phyloP scores from a whole-genome alignment of 2,888 invertebrate genomes.

The Epinotia ramella region DNA sequence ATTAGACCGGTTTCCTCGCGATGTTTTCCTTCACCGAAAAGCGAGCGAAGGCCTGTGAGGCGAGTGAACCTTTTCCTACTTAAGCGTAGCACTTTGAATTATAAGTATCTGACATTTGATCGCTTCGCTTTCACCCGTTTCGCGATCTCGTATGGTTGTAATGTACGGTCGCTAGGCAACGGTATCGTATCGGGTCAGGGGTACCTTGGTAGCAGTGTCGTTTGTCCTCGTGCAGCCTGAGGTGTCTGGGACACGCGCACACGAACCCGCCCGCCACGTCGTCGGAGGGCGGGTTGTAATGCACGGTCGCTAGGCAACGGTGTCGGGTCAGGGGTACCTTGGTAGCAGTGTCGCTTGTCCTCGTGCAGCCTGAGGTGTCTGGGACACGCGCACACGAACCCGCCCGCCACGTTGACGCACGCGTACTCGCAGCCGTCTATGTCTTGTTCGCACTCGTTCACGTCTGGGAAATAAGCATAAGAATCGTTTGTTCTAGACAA shows the following conservation, averaged over 20 bases:
- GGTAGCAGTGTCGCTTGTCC: constrained; percentile 67
- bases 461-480: constrained; percentile 62
- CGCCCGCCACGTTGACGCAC: constrained; percentile 87
- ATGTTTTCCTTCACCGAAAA: no score
- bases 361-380: constrained; percentile 62
- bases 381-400: constrained; percentile 87
- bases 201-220: constrained; percentile 66
- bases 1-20: no score
- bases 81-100: no score
- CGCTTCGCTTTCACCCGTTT: no score
- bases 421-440: constrained; percentile 82
- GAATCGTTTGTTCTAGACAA: no score
- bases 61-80: no score
- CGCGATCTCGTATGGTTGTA: no score
- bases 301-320: constrained; percentile 72
- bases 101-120: no score
- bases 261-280: constrained; percentile 87
- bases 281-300: background rate
- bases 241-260: constrained; percentile 83
- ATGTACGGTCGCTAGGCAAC: constrained; percentile 72
- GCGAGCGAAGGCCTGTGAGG: no score
- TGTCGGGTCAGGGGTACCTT: constrained; percentile 51
- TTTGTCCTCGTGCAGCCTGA: constrained; percentile 67
- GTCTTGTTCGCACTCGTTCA: constrained; percentile 81
- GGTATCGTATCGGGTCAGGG: no score